phyloP scores from a whole-genome alignment of 2,888 invertebrate species.

The Scotopteryx bipunctaria region DNA sequence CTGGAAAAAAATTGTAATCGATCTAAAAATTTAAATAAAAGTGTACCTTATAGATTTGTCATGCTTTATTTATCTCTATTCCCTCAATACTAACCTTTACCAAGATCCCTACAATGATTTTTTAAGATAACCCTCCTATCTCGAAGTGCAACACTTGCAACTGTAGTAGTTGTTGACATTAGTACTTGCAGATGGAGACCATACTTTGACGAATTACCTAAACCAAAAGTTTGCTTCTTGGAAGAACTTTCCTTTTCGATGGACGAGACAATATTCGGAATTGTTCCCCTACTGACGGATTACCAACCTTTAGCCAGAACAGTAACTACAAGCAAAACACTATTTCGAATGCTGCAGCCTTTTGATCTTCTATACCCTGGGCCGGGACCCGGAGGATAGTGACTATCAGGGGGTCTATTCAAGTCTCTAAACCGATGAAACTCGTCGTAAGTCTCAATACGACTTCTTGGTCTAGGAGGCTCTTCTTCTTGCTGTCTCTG shows the following conservation, averaged over 20 bases:
- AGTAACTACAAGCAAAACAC: constrained; percentile 11
- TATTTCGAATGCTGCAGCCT: constrained; percentile 10
- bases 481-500: constrained; percentile 25
- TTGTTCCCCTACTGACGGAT: too few species aligned
- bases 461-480: constrained; percentile 35
- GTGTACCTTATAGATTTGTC: constrained; percentile 22
- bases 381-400: constrained; percentile 46
- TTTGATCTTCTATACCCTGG: constrained; percentile 32
- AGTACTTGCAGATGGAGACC: too few species aligned
- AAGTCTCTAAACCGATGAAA: constrained; percentile 49
- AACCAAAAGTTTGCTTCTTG: too few species aligned
- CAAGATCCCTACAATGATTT: too few species aligned
- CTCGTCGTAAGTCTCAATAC: constrained; percentile 56
- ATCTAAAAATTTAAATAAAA: constrained; percentile 57
- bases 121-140: too few species aligned
- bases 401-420: constrained; percentile 55
- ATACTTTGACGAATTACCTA: too few species aligned
- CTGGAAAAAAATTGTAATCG: constrained; percentile 65
- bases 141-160: too few species aligned
- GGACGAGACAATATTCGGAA: too few species aligned
- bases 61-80: constrained; percentile 22
- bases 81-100: too few species aligned
- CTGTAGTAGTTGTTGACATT: too few species aligned
- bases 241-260: too few species aligned
- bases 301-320: too few species aligned